Percentiles rank a stretch among this genome's conserved stretches.
Evolutionary conservation across 2,797 vertebrate species (phyloP).

Genomic region (Glyptemys insculpta): DNA sequence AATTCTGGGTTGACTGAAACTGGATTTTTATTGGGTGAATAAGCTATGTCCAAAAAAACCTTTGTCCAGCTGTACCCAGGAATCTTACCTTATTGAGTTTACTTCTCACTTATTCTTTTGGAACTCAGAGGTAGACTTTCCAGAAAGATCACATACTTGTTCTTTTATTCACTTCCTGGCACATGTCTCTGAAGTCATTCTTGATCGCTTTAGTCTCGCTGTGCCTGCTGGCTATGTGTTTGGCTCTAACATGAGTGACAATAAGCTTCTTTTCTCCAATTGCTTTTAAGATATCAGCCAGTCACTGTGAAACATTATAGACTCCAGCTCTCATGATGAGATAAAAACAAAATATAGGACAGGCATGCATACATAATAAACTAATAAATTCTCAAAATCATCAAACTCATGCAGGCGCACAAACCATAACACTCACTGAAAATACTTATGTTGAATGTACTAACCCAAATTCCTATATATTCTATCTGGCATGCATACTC

Average conservation of each 20-base stretch:
- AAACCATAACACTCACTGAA: background rate
- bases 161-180: background rate
- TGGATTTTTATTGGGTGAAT: background rate
- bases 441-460: background rate
- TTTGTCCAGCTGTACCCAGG: background rate
- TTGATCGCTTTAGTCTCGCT: background rate
- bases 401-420: background rate
- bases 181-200: background rate
- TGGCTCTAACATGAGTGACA: background rate
- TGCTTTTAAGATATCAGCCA: background rate
- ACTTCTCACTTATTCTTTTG: background rate
- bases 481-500: fast-evolving
- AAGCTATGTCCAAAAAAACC: background rate
- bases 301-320: background rate
- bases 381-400: background rate
- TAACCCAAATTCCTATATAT: background rate
- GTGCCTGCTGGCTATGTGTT: background rate
- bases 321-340: background rate
- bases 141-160: background rate
- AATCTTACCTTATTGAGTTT: background rate
- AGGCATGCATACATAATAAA: background rate
- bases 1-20: background rate
- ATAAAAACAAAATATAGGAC: background rate
- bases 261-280: background rate
- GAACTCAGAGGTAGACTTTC: background rate